Conservation (phyloP, 2,113 vertebrate genomes). For the Macrotis lagotis region DNA sequence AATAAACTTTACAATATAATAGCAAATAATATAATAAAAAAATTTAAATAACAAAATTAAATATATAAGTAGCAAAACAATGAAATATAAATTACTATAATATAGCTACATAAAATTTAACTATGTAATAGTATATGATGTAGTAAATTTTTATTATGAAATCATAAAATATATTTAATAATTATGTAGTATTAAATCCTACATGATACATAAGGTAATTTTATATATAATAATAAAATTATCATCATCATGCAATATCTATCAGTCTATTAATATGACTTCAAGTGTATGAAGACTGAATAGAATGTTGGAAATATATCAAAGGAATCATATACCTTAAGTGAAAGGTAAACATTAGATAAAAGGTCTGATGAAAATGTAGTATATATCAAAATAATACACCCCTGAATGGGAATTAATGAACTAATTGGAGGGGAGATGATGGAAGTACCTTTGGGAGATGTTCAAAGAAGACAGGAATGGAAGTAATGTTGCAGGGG, state of each 20-base stretch:
- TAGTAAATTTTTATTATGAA: background rate
- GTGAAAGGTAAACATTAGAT: background rate
- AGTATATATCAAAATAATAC: background rate
- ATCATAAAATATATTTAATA: background rate
- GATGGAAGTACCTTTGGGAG: background rate
- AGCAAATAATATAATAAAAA: background rate
- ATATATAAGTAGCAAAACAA: background rate
- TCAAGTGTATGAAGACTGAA: background rate
- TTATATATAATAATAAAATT: background rate
- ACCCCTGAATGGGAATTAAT: background rate
- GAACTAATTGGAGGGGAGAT: background rate
- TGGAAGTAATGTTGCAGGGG: background rate
- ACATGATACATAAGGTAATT: background rate
- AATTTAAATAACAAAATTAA: background rate
- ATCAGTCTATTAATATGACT: background rate
- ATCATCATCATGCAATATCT: background rate
- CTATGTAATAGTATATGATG: background rate
- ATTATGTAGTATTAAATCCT: background rate
- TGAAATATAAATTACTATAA: background rate
- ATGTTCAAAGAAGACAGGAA: background rate
- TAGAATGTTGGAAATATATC: background rate
- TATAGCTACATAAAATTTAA: background rate
- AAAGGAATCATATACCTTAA: background rate
- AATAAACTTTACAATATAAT: background rate
- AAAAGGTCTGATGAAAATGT: background rate